Evolutionary conservation across 2,113 vertebrate species (phyloP), one percentile per base, ranked within the genome.

Genomic region (Heterochromis multidens): DNA sequence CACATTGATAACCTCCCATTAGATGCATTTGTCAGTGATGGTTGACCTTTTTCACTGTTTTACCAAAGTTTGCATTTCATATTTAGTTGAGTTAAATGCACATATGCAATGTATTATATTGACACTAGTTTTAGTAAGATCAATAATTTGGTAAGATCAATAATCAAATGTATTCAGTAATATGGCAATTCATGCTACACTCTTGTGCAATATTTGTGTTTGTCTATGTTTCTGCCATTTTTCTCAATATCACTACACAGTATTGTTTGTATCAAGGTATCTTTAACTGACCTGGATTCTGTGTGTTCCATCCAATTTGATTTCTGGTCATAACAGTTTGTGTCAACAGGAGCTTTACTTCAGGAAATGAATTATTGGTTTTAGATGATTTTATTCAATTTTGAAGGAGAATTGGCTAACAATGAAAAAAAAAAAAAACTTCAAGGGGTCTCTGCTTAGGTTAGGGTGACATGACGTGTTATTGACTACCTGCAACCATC

Each of bases 371-470:
- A 52, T 1, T 31, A 0, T 52, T 74, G 29, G 21, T 87, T 89
- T 85, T 60, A 72, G 70, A 80, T 27, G 5, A 82, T 92, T 90
- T 79, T 49, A 80, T 78, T 83, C 49, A 58, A 86, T 77, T n/a
- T 16, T 52, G 43, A 74, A 31, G 67, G 67, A 80, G 46, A 80
- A 83, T 77, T 54, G 46, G 23, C 80, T 43, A 82, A 57, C 67
- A 57, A 88, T 46, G 19, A 14, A 46, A 25, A 17, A 86, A 79
- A 11, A 17, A 46, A 86, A 79, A 11, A 17, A 46, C 16, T 21
- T 37, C 21, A 49, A 14, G 7, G 58, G 33, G 33, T 78, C 54
- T 84, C 5, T 46, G 14, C 74, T n/a, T 23, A 46, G 61, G 78
- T 77, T 43, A 27, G 1, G 3, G 19, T 79, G 77, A 88, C 60